These are phyloP conservation scores for Eubucco bourcierii DNA, from an alignment of 2,113 vertebrate species.

Conservation along the genomic window DNA sequence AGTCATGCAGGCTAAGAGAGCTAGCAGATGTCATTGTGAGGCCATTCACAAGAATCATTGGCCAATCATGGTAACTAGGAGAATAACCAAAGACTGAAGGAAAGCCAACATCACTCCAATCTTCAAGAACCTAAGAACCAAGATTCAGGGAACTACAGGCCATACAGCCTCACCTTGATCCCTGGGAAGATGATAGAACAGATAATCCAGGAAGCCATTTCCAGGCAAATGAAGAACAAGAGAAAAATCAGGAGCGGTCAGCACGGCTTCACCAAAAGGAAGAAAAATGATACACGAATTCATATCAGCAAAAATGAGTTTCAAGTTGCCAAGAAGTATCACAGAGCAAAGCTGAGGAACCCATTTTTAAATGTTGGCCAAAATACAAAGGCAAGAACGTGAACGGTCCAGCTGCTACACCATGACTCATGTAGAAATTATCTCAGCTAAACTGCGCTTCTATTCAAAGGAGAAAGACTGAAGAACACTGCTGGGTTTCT, in stretches of 20 bases:
- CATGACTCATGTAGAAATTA: not conserved
- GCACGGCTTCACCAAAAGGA: not conserved
- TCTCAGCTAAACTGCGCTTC: not conserved
- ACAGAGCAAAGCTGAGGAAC: not conserved
- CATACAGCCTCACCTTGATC: not conserved
- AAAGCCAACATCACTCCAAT: not conserved
- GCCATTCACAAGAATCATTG: not conserved
- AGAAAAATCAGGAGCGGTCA: not conserved
- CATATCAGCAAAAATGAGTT: not conserved
- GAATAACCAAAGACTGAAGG: not conserved
- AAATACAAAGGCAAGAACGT: not conserved
- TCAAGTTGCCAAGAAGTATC: not conserved
- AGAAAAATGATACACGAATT: not conserved
- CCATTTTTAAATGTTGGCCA: not conserved
- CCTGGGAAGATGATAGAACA: not conserved
- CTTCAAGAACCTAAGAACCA: not conserved
- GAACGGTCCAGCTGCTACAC: not conserved
- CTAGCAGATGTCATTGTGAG: not conserved
- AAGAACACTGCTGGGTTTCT: not conserved
- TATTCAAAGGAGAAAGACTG: not conserved
- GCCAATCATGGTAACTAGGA: not conserved
- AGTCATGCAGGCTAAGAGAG: not conserved
- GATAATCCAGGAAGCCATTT: not conserved
- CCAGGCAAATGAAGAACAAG: not conserved
- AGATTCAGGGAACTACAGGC: not conserved